Conservation (phyloP, 2,888 invertebrate genomes). For the Trypoxylon attenuatum region DNA sequence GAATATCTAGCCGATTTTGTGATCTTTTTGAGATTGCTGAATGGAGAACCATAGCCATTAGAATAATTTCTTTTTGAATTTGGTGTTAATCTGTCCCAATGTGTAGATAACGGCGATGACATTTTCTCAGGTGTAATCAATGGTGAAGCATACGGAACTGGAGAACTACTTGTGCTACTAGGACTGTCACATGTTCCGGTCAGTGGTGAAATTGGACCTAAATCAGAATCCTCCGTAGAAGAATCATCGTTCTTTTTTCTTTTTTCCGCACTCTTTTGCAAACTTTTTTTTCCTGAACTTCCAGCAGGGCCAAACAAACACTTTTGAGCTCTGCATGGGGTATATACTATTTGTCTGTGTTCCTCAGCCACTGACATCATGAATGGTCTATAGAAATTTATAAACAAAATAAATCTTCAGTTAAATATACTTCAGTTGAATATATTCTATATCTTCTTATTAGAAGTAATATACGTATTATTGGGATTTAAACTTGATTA, state of each 20-base stretch:
- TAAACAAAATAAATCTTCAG: too few species aligned
- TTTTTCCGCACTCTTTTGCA: conserved; percentile 41
- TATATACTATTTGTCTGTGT: conserved; percentile 50
- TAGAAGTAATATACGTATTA: neutral
- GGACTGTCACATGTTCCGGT: conserved; percentile 57
- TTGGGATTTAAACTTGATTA: neutral
- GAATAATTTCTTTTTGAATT: conserved; percentile 3
- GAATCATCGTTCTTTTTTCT: neutral
- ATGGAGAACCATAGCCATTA: conserved; percentile 44
- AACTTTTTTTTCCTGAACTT: conserved; percentile 57
- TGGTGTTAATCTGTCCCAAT: conserved; percentile 57
- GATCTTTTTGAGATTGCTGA: conserved; percentile 53
- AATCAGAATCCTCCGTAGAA: conserved; percentile 66
- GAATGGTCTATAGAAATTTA: neutral
- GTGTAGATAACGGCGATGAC: conserved; percentile 13
- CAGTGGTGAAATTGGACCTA: conserved; percentile 69
- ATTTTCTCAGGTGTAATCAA: conserved; percentile 53
- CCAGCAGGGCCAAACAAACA: conserved; percentile 48
- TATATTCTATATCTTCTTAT: too few species aligned
- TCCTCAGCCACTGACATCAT: conserved; percentile 52
- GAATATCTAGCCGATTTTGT: conserved; percentile 57
- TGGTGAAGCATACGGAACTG: conserved; percentile 60
- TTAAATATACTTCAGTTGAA: too few species aligned
- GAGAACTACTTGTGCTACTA: conserved; percentile 53
- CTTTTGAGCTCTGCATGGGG: conserved; percentile 59